Conservation (phyloP, 2,113 vertebrate genomes). For the Protomyctophum bolini region DNA sequence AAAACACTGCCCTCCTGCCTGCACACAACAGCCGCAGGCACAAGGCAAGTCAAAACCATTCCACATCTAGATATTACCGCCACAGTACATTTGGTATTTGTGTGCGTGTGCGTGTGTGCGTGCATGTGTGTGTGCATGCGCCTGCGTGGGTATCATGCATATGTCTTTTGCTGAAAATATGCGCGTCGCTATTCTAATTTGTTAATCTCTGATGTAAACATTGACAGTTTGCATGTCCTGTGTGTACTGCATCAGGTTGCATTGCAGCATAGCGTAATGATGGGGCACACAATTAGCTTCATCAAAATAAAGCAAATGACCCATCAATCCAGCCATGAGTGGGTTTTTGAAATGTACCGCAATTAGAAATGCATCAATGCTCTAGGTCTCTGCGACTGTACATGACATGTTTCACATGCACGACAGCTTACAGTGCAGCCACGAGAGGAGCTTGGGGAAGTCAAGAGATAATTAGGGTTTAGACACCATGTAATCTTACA, state of each 20-base stretch:
- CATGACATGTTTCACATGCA: slow-evolving; percentile 8
- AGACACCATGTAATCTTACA: slow-evolving; percentile 14
- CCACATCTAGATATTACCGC: slow-evolving; percentile 16
- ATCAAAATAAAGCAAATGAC: slow-evolving; percentile 29
- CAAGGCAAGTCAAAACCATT: slow-evolving; percentile 20
- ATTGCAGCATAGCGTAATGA: not conserved
- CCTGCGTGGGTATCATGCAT: not conserved
- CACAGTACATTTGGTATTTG: slow-evolving; percentile 9
- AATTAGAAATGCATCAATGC: slow-evolving; percentile 18
- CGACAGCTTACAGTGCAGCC: not conserved
- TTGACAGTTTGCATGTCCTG: not conserved
- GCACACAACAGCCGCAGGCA: slow-evolving; percentile 14
- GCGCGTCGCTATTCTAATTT: no score
- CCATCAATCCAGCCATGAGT: slow-evolving; percentile 12
- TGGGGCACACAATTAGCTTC: slow-evolving; percentile 15
- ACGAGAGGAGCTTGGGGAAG: slow-evolving; percentile 5
- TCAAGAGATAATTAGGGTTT: slow-evolving; percentile 19
- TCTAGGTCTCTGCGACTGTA: slow-evolving; percentile 15
- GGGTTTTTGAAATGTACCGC: slow-evolving; percentile 22
- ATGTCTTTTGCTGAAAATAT: no score
- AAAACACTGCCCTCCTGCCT: slow-evolving; percentile 20
- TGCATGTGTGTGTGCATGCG: slow-evolving; percentile 14
- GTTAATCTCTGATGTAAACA: slow-evolving; percentile 4
- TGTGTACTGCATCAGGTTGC: not conserved
- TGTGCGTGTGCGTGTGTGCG: slow-evolving; percentile 1